phyloP scores from a whole-genome alignment of 2,888 invertebrate genomes.

The Myopa testacea region DNA sequence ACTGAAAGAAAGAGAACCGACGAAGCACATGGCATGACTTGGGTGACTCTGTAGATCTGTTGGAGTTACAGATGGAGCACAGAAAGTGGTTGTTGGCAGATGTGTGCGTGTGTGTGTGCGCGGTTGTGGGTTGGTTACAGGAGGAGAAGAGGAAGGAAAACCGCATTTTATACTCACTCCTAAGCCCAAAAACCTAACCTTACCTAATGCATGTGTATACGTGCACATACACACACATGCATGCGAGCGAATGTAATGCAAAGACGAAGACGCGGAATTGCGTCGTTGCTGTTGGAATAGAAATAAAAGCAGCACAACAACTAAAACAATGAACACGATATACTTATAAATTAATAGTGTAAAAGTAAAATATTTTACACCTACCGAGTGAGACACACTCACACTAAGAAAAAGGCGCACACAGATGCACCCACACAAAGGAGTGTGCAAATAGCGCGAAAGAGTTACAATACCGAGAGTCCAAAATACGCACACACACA shows the following conservation, averaged over 20 bases:
- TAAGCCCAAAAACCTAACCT: neutral
- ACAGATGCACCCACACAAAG: too few relatives aligned
- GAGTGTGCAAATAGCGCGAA: neutral
- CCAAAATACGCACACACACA: too few relatives aligned
- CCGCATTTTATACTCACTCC: too few relatives aligned
- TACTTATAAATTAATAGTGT: neutral
- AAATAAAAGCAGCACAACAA: neutral
- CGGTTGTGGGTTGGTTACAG: neutral
- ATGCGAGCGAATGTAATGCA: neutral
- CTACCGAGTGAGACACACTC: neutral
- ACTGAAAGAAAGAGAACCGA: neutral
- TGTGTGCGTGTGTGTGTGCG: neutral
- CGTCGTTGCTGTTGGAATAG: constrained; percentile 50
- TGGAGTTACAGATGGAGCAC: neutral
- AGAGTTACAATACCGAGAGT: neutral
- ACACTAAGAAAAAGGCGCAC: neutral
- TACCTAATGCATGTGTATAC: neutral
- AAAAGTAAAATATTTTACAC: neutral
- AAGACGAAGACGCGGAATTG: constrained; percentile 46
- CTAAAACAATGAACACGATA: neutral
- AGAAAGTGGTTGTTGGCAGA: neutral
- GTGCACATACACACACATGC: neutral
- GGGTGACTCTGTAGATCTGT: neutral
- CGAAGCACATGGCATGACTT: neutral
- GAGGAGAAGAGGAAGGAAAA: neutral